Base-by-base conservation (phyloP, 2,113 vertebrate species). In the Dendropsophus ebraccatus region DNA sequence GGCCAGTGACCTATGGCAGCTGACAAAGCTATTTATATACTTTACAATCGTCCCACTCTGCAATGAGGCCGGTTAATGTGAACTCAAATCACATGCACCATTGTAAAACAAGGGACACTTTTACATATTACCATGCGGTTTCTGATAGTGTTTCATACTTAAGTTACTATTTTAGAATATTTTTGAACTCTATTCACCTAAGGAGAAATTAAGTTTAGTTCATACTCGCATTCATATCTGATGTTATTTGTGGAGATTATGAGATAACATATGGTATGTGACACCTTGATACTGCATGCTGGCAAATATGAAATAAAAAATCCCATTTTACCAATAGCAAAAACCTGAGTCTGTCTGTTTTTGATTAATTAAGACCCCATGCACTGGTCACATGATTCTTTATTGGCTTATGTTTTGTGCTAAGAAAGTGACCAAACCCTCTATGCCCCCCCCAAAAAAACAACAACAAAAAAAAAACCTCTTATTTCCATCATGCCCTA, bases 51-150 rank as follows among this genome's bases (percentile, higher is more conserved):
- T 13, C 30, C 5, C 65, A 17, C 32, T 69, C 30, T 69, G 65
- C 21, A 30, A 69, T n/a, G n/a, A n/a, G n/a, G n/a, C n/a, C n/a
- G n/a, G n/a, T n/a, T n/a, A n/a, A n/a, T n/a, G n/a, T n/a, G n/a
- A n/a, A n/a, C n/a, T n/a, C 17, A 69, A 69, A 30, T 76, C 74
- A 76, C 74, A 52, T 76, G 47, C 1, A 76, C 49, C 72, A 12
- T 16, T 7, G 4, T 21, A 52, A 1, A 76, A 76, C 25, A 52
- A 76, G 25, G 47, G 47, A 76, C 30, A 30, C 74, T 76, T 76
- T 76, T 14, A 6, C 12, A n/a, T 30, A 14, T 30, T 21, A 75
- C 45, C 25, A 17, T 50, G 47, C 13, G 45, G 21, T 30, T 76
- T 76, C 47, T 52, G 47, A 3, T 16, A 6, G 47, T 25, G 25